phyloP scores from a whole-genome alignment of 2,888 invertebrate species.

The Tipula helvola region DNA sequence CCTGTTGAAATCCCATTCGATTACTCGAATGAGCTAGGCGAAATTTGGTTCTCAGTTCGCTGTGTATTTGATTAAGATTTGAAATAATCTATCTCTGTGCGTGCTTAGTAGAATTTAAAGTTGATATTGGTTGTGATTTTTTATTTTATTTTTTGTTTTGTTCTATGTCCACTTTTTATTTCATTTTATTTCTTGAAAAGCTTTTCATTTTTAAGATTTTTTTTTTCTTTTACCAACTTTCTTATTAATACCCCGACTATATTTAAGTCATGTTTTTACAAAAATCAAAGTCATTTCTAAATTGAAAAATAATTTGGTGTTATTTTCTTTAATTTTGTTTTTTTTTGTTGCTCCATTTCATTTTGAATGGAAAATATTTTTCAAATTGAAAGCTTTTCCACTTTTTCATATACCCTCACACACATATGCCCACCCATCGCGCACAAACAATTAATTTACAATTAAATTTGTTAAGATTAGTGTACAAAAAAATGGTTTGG shows the following conservation, averaged over 20 bases:
- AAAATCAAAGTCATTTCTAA: background rate
- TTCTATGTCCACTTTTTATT: background rate
- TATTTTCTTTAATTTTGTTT: background rate
- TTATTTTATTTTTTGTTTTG: background rate
- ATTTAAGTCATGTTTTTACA: background rate
- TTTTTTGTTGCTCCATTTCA: background rate
- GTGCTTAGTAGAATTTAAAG: background rate
- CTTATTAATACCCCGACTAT: background rate
- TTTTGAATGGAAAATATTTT: background rate
- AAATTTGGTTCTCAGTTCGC: background rate
- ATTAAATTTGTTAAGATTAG: background rate
- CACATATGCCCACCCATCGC: background rate
- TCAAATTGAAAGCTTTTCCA: background rate
- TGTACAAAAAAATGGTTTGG: background rate
- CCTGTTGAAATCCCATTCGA: constrained; percentile 8
- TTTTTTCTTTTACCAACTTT: background rate
- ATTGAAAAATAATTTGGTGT: background rate
- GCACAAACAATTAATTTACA: background rate
- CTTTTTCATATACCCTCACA: background rate
- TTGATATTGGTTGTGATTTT: background rate
- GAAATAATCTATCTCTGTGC: background rate
- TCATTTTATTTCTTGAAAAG: background rate
- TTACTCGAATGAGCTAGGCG: background rate
- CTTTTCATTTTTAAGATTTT: background rate
- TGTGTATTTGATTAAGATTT: background rate